Conservation (phyloP, 2,797 vertebrate species). For the Hafferia zeledoni region DNA sequence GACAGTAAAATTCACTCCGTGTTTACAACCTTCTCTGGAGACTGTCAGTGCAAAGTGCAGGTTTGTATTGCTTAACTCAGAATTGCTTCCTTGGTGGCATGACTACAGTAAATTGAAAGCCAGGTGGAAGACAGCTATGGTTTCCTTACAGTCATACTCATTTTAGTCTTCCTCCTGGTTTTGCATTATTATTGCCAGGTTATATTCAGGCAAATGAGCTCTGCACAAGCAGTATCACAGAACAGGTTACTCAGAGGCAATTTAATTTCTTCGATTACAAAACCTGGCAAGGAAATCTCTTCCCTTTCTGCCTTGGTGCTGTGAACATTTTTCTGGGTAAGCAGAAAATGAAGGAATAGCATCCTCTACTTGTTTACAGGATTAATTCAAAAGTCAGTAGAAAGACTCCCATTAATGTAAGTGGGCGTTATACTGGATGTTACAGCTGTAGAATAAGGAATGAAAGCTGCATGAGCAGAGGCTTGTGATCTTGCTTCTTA, state of each 20-base stretch:
- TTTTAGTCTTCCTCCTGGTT: not conserved
- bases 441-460: not conserved
- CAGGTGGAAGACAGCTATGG: not conserved
- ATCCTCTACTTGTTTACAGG: not conserved
- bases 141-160: not conserved
- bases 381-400: not conserved
- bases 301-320: not conserved
- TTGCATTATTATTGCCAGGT: not conserved
- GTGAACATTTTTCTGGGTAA: not conserved
- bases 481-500: not conserved
- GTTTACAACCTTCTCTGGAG: not conserved
- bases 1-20: not conserved
- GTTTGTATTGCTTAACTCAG: not conserved
- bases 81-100: not conserved
- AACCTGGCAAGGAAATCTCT: not conserved
- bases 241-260: not conserved
- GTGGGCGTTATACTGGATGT: not conserved
- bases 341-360: not conserved
- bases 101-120: slow-evolving; percentile 4
- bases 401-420: not conserved
- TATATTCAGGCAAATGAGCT: not conserved
- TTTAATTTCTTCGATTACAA: not conserved
- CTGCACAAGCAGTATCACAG: not conserved
- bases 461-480: not conserved
- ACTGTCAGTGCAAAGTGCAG: not conserved